phyloP scores from a whole-genome alignment of 2,113 vertebrate genomes.

The Tapirus terrestris region DNA sequence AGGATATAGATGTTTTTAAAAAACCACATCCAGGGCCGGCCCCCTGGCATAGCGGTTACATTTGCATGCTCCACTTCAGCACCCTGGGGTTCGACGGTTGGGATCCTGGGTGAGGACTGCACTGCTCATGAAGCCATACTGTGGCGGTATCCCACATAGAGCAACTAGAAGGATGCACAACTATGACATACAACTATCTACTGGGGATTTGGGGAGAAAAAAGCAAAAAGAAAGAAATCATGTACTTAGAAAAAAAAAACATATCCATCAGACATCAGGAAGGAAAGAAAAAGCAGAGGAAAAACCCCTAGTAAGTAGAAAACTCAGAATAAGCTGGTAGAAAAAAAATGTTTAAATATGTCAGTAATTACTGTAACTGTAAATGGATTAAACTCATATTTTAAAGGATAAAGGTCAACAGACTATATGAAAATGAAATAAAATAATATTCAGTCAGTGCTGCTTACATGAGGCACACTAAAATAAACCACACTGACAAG shows the following conservation, averaged over 20 bases:
- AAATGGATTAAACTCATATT: neutral
- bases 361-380: neutral
- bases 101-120: too few relatives aligned
- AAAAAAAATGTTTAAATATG: neutral
- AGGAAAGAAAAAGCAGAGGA: neutral
- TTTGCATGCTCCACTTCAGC: too few relatives aligned
- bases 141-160: too few relatives aligned
- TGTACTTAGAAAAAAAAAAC: too few relatives aligned
- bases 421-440: neutral
- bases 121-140: too few relatives aligned
- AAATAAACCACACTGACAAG: neutral
- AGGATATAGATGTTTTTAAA: neutral
- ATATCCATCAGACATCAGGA: neutral
- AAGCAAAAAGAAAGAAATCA: too few relatives aligned
- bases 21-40: too few relatives aligned
- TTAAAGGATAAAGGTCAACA: neutral
- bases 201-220: too few relatives aligned
- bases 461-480: neutral
- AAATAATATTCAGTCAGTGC: neutral
- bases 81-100: too few relatives aligned
- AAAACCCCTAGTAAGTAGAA: neutral
- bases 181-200: too few relatives aligned
- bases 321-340: neutral
- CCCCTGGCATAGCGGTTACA: too few relatives aligned
- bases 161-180: too few relatives aligned